Conservation (phyloP, 2,113 vertebrate species). For the Alaudala cheleensis region DNA sequence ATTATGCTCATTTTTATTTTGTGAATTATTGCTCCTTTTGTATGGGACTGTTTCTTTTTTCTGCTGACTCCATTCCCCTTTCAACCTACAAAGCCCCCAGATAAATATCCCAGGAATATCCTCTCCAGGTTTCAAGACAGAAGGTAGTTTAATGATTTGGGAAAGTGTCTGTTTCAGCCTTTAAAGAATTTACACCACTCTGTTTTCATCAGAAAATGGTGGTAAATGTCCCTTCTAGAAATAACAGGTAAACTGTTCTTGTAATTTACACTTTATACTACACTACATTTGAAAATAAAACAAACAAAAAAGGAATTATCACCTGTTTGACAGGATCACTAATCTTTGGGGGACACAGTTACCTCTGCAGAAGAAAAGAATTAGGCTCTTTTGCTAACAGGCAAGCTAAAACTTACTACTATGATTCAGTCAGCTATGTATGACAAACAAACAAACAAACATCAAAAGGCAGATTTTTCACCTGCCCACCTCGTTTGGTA, state of each 20-base stretch:
- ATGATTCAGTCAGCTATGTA: background rate
- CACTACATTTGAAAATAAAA: background rate
- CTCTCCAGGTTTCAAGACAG: background rate
- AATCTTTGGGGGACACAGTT: conserved; percentile 41
- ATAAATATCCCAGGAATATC: conserved; percentile 21
- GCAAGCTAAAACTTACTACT: conserved; percentile 7
- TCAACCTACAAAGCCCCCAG: background rate
- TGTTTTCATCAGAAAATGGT: background rate
- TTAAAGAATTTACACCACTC: conserved; percentile 24
- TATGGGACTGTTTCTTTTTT: background rate
- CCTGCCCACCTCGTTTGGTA: background rate
- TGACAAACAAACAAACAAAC: background rate
- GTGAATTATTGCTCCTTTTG: conserved; percentile 22
- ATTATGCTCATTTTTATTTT: background rate
- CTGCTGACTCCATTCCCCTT: background rate
- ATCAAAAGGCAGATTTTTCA: background rate
- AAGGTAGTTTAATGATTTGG: conserved; percentile 22
- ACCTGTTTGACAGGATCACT: conserved; percentile 14
- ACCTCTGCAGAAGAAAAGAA: conserved; percentile 31
- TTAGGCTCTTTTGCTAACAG: conserved; percentile 13
- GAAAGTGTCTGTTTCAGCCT: conserved; percentile 16
- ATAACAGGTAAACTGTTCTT: background rate
- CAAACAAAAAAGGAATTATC: conserved; percentile 18
- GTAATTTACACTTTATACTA: background rate
- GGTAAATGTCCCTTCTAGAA: background rate